phyloP scores from a whole-genome alignment of 2,888 invertebrate species.

The Iphiclides podalirius region DNA sequence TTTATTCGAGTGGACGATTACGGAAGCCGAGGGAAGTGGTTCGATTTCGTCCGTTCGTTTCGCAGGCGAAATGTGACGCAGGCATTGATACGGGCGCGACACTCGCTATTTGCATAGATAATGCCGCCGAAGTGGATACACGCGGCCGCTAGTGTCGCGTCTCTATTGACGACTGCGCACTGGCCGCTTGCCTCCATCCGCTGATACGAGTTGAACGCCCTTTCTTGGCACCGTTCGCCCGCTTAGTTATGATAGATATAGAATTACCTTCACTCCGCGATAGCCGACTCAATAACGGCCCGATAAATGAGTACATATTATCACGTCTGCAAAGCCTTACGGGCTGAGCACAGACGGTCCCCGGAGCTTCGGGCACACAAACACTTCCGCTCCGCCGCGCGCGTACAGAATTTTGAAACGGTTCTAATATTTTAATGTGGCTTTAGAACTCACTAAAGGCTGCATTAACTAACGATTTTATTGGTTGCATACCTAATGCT shows the following conservation, averaged over 20 bases:
- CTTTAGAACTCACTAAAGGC: neutral
- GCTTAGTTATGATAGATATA: constrained; percentile 34
- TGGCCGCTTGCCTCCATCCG: constrained; percentile 39
- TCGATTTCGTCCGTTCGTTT: too few relatives aligned
- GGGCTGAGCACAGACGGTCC: neutral
- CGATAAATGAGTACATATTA: constrained; percentile 17
- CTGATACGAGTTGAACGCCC: constrained; percentile 72
- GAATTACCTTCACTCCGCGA: constrained; percentile 32
- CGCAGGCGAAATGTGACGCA: too few relatives aligned
- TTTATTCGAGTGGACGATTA: too few relatives aligned
- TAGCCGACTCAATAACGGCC: constrained; percentile 11
- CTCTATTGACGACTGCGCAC: constrained; percentile 38
- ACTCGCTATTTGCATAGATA: constrained; percentile 63
- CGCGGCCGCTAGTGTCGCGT: constrained; percentile 16
- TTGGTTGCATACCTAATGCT: too few relatives aligned
- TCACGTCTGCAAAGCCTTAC: constrained; percentile 15
- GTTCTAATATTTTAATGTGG: neutral
- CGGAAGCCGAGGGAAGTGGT: constrained; percentile 3
- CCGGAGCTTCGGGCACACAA: constrained; percentile 12
- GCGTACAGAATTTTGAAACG: neutral
- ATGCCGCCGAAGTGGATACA: constrained; percentile 37
- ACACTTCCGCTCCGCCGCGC: constrained; percentile 4
- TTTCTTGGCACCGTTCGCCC: constrained; percentile 59
- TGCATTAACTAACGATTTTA: neutral
- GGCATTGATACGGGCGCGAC: constrained; percentile 23